These are phyloP conservation scores for Oscheius sp. DNA, from an alignment of 2,888 invertebrate species.

Conservation along the genomic window DNA sequence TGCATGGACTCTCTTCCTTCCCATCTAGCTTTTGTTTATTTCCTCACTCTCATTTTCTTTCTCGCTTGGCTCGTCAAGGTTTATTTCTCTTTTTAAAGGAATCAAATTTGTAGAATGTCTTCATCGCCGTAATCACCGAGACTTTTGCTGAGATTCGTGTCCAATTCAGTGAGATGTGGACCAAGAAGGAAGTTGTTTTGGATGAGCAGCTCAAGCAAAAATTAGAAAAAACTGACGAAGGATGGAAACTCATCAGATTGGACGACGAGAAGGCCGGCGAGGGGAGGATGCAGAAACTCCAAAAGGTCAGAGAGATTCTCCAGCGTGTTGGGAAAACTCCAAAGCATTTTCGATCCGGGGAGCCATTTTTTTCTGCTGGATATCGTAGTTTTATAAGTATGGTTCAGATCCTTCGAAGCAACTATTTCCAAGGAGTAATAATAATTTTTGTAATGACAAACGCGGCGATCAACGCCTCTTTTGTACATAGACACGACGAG, in stretches of 20 bases:
- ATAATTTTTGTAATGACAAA: conserved; percentile 95
- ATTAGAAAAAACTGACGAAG: conserved; percentile 85
- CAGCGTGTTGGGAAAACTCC: background rate
- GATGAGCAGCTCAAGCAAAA: conserved; percentile 66
- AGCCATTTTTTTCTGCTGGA: too few species aligned
- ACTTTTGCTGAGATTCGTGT: conserved; percentile 80
- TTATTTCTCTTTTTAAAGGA: too few species aligned
- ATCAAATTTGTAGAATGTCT: conserved; percentile 82
- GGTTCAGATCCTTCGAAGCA: conserved; percentile 81
- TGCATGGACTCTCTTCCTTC: conserved; percentile 68
- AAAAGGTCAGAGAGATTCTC: conserved; percentile 36
- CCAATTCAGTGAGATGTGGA: conserved; percentile 99
- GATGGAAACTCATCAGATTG: conserved; percentile 93
- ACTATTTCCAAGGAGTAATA: conserved; percentile 81
- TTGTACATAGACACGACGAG: conserved; percentile 91
- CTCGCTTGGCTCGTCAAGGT: conserved; percentile 96
- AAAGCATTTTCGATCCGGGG: too few species aligned
- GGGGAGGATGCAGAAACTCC: conserved; percentile 48
- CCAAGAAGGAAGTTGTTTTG: conserved; percentile 64
- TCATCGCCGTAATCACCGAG: conserved; percentile 96
- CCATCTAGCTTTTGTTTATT: conserved; percentile 87
- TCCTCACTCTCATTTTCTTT: conserved; percentile 98
- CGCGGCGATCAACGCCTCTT: conserved; percentile 92
- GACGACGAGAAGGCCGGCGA: conserved; percentile 76
- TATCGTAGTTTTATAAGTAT: background rate